Percentiles rank a stretch among this genome's conserved stretches.
phyloP scores from a whole-genome alignment of 2,113 vertebrate genomes.

The Sciurus niger region DNA sequence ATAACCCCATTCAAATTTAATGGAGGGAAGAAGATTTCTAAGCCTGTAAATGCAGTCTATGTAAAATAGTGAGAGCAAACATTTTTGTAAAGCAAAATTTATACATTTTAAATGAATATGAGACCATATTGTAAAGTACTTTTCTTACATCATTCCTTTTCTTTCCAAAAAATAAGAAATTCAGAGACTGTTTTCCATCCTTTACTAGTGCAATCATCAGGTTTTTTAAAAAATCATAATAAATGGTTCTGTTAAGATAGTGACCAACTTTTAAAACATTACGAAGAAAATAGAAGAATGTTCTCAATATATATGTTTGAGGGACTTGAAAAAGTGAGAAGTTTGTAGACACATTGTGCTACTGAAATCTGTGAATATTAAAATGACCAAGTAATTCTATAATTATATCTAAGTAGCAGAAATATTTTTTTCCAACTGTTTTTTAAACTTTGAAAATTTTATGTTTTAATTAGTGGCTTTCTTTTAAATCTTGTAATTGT shows the following conservation, averaged over 20 bases:
- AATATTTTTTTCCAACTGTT: constrained; percentile 58
- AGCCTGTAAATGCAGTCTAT: constrained; percentile 51
- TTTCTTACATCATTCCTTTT: neutral
- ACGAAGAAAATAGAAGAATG: constrained; percentile 62
- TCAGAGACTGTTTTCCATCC: constrained; percentile 62
- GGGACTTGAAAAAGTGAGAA: constrained; percentile 59
- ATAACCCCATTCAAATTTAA: constrained; percentile 1
- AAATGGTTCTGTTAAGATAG: constrained; percentile 66
- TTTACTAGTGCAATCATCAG: constrained; percentile 71
- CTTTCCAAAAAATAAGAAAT: constrained; percentile 65
- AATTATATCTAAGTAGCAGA: constrained; percentile 37
- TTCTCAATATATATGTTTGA: constrained; percentile 45
- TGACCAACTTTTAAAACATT: constrained; percentile 80
- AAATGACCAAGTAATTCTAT: constrained; percentile 55
- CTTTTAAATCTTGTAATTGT: constrained; percentile 68
- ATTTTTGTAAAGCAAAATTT: constrained; percentile 61
- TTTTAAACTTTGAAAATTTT: constrained; percentile 59
- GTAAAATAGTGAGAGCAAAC: constrained; percentile 48
- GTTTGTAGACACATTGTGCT: constrained; percentile 60
- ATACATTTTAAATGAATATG: constrained; percentile 33
- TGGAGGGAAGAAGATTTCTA: constrained; percentile 56
- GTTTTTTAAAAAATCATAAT: constrained; percentile 71
- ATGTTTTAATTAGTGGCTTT: constrained; percentile 66
- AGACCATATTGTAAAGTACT: constrained; percentile 74
- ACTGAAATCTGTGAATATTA: constrained; percentile 60